Evolutionary conservation across 2,797 vertebrate genomes (phyloP), one percentile per base, ranked within the genome.

Genomic region (Urophycis tenuis): DNA sequence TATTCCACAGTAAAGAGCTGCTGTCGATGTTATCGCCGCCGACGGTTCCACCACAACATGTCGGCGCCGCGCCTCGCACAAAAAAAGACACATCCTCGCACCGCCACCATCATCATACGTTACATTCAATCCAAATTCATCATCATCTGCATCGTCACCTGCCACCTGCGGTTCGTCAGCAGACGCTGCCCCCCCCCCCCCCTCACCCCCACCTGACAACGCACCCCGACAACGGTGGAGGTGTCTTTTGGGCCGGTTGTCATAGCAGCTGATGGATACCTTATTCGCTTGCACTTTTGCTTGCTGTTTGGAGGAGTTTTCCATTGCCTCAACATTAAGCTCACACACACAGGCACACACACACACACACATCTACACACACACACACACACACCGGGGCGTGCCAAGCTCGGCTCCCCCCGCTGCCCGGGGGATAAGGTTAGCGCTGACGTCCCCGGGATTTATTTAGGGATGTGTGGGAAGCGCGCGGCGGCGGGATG

Each of bases 371-470:
- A n/a, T n/a, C n/a, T n/a, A n/a, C n/a, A n/a, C n/a, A n/a, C n/a
- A n/a, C n/a, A n/a, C n/a, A n/a, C n/a, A n/a, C n/a, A n/a, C n/a
- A n/a, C 72, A 6, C 71, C 73, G 64, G 41, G 76, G 75, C 19
- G 15, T 79, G 33, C 77, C 79, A 81, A 81, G 64, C 85, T 79
- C 75, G 82, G 77, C 74, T 49, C 53, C 71, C 53, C 71, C 6
- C 81, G 76, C 80, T 80, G 77, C 85, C 82, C 74, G 67, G 72
- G 72, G 75, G 80, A 82, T 83, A 84, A 84, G 84, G 85, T 87
- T 86, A 83, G 81, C 80, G 79, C 75, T 82, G 86, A 88, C 88
- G 83, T 77, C 79, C 79, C 75, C 60, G 75, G 85, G 88, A 89
- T 91, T 90, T 90, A 88, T 91, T 77, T 79, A 35, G 73, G 74